A percentile compares a stretch with the other conserved stretches of the same genome.
Conservation (phyloP, 2,113 vertebrate species). For the Anser cygnoides region DNA sequence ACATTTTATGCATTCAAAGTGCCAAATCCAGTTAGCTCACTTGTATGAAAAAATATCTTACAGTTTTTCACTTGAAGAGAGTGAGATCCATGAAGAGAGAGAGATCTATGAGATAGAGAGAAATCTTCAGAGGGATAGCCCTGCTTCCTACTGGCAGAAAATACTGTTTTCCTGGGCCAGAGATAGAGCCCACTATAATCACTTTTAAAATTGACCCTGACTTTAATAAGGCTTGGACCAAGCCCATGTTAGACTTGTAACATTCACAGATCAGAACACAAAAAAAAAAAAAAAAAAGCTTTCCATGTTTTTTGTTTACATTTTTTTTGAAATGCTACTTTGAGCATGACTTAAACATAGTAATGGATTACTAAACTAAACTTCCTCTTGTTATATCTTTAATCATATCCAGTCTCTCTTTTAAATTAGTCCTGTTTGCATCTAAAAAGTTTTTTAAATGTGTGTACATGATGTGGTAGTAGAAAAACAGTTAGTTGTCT, state of each 20-base stretch:
- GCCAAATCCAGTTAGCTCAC: background rate
- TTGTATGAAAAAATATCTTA: background rate
- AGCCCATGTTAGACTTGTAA: background rate
- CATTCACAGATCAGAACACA: background rate
- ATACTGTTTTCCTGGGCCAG: background rate
- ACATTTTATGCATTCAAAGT: background rate
- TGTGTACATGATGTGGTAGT: background rate
- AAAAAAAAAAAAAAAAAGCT: background rate
- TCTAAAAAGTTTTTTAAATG: background rate
- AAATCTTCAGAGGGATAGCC: background rate
- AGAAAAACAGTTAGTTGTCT: slow-evolving; percentile 13
- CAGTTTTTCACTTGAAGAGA: background rate
- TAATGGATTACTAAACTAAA: slow-evolving; percentile 6
- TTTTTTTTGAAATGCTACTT: slow-evolving; percentile 4
- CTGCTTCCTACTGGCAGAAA: background rate
- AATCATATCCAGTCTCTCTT: slow-evolving; percentile 4
- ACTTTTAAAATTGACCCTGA: background rate
- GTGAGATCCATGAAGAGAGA: too few relatives aligned
- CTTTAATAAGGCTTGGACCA: background rate
- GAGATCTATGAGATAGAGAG: background rate
- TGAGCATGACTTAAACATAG: slow-evolving; percentile 13
- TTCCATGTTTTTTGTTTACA: background rate
- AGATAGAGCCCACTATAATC: background rate
- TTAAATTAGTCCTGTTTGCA: slow-evolving; percentile 18
- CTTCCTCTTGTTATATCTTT: slow-evolving; percentile 8